Percentiles rank a stretch among this genome's conserved stretches.
These are phyloP conservation scores for Macrosteles quadrilineatus DNA, from an alignment of 1,140 invertebrate genomes.

Conservation along the genomic window DNA sequence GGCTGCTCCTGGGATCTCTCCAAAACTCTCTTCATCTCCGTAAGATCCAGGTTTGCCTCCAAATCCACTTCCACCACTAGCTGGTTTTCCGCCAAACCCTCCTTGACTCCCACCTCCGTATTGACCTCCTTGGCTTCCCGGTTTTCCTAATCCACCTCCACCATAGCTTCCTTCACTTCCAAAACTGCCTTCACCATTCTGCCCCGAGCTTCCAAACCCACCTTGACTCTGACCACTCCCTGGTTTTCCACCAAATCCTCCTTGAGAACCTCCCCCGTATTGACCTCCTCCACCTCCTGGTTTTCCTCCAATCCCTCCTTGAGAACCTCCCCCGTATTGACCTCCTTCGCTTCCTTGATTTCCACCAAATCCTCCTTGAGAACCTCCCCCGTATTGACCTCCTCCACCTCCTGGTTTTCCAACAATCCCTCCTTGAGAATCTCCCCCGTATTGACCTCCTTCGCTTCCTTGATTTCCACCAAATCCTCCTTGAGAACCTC, in stretches of 20 bases:
- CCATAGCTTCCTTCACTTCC: neutral
- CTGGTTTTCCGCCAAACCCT: conserved; percentile 28
- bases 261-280: conserved; percentile 38
- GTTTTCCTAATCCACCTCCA: conserved; percentile 38
- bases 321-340: conserved; percentile 31
- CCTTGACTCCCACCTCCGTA: conserved; percentile 47
- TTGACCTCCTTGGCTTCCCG: neutral
- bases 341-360: too few relatives aligned
- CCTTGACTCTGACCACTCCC: neutral
- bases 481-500: neutral
- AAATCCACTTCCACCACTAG: conserved; percentile 48
- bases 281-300: too few relatives aligned
- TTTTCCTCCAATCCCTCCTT: conserved; percentile 35
- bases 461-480: too few relatives aligned
- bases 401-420: too few relatives aligned
- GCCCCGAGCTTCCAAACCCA: conserved; percentile 44
- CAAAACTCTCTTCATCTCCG: conserved; percentile 50
- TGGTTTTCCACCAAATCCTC: conserved; percentile 26
- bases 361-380: conserved; percentile 38
- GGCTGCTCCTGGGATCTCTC: neutral
- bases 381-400: conserved; percentile 18
- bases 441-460: neutral
- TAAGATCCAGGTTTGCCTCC: conserved; percentile 30
- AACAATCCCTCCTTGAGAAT: conserved; percentile 40
- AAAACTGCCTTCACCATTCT: conserved; percentile 45